Evolutionary conservation across 2,888 invertebrate genomes (phyloP).

Genomic region (Euclidia mi): DNA sequence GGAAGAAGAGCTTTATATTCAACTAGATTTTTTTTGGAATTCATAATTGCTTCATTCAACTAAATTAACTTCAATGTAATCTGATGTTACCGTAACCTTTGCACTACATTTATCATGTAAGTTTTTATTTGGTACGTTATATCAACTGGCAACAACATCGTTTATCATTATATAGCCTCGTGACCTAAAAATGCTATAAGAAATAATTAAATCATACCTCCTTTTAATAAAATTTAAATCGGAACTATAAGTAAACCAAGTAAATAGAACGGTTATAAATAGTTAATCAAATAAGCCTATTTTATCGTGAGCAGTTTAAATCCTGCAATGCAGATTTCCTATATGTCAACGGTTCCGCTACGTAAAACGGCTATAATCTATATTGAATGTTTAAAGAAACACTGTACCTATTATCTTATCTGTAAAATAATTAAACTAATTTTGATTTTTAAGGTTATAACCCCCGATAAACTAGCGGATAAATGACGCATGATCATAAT

Average conservation of each 20-base stretch:
- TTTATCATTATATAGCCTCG: conserved; percentile 84
- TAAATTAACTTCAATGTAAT: conserved; percentile 67
- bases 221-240: background rate
- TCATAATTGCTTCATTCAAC: conserved; percentile 45
- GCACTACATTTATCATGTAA: conserved; percentile 76
- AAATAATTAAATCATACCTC: conserved; percentile 41
- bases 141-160: conserved; percentile 82
- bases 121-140: conserved; percentile 82
- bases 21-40: conserved; percentile 28
- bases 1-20: background rate
- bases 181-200: conserved; percentile 81
- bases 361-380: conserved; percentile 26
- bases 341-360: conserved; percentile 20
- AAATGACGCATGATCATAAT: conserved; percentile 61
- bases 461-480: conserved; percentile 75
- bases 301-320: too few species aligned
- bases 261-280: too few species aligned
- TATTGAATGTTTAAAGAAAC: conserved; percentile 27
- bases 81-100: conserved; percentile 87
- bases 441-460: conserved; percentile 77
- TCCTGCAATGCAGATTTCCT: too few species aligned
- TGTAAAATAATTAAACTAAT: conserved; percentile 72
- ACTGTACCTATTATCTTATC: conserved; percentile 64
- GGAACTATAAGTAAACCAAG: too few species aligned
- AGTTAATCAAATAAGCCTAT: too few species aligned